Conservation (phyloP, 2,797 vertebrate genomes). For the Rhabdomys pumilio region DNA sequence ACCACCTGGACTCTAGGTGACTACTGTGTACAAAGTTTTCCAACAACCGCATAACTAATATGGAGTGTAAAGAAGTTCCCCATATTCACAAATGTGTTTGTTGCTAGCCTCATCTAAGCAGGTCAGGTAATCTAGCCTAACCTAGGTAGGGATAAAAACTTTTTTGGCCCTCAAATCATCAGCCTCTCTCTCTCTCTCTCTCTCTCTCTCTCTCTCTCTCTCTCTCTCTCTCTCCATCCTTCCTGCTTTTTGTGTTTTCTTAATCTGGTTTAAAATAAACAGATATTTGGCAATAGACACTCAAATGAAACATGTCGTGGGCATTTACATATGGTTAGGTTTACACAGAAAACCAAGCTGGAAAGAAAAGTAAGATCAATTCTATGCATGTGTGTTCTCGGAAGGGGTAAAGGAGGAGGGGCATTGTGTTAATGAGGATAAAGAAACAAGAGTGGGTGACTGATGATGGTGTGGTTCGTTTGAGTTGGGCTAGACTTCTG, state of each 20-base stretch:
- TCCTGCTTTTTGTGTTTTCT: neutral
- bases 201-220: neutral
- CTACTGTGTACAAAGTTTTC: neutral
- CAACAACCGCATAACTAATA: neutral
- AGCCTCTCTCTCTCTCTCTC: neutral
- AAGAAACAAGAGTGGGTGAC: neutral
- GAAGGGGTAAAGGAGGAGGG: neutral
- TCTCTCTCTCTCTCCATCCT: neutral
- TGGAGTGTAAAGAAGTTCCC: neutral
- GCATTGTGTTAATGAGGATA: neutral
- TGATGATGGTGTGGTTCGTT: neutral
- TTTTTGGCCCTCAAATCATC: neutral
- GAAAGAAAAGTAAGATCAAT: neutral
- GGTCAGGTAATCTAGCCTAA: neutral
- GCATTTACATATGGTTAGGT: neutral
- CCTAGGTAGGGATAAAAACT: neutral
- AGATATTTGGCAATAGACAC: neutral
- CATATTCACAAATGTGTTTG: neutral
- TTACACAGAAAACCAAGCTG: neutral
- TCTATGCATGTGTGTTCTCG: neutral
- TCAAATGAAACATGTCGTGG: neutral
- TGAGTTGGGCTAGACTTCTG: neutral
- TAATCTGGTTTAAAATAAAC: constrained; percentile 10
- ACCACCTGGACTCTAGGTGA: neutral
- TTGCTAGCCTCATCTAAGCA: neutral